Percentiles rank a stretch among this genome's conserved stretches.
Evolutionary conservation across 1,140 invertebrate species (phyloP).

Genomic region (Diabrotica undecimpunctata): DNA sequence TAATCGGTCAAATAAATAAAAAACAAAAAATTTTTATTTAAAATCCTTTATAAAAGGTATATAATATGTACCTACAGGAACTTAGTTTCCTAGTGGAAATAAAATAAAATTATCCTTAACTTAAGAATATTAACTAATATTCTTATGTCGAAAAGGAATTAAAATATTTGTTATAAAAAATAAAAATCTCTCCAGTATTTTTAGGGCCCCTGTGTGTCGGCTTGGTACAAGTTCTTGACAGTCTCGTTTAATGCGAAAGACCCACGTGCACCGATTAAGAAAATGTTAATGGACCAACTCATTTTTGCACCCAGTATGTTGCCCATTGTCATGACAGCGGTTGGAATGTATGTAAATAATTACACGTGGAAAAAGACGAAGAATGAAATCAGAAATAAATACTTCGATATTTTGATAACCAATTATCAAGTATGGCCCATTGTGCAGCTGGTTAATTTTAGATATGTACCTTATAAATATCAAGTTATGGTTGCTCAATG

Average conservation of each 20-base stretch:
- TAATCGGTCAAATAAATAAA: too few relatives aligned
- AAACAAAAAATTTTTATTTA: too few relatives aligned
- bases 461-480: constrained; percentile 72
- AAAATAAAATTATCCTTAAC: too few relatives aligned
- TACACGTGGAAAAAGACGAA: constrained; percentile 54
- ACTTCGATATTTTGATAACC: constrained; percentile 62
- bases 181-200: constrained; percentile 7
- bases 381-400: constrained; percentile 59
- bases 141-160: too few relatives aligned
- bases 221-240: constrained; percentile 31
- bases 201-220: constrained; percentile 32
- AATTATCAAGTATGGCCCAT: constrained; percentile 83
- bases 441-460: constrained; percentile 81
- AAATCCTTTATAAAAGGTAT: too few relatives aligned
- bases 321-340: constrained; percentile 52
- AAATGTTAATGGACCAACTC: constrained; percentile 73
- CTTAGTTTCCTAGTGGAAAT: too few relatives aligned
- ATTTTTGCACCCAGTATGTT: constrained; percentile 66
- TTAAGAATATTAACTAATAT: too few relatives aligned
- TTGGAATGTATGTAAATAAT: constrained; percentile 60
- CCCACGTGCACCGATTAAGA: constrained; percentile 49
- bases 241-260: constrained; percentile 14
- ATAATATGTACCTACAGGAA: too few relatives aligned
- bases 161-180: too few relatives aligned
- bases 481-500: constrained; percentile 76